Base-by-base conservation (phyloP, 2,113 vertebrate genomes). In the Corapipo altera region DNA sequence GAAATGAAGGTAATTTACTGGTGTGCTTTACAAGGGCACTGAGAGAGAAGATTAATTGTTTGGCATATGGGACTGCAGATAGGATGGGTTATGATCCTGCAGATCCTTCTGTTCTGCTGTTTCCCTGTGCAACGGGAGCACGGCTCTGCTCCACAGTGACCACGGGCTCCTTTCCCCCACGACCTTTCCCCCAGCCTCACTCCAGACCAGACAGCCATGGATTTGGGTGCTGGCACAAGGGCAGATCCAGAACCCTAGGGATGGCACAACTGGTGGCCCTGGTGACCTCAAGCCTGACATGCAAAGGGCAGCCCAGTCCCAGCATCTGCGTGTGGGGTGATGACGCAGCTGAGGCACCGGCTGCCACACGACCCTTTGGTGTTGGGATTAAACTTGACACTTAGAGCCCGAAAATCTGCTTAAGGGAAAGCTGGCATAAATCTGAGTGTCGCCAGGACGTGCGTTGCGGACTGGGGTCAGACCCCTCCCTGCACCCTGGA, bases 101-200 rank as follows among this genome's bases (percentile, higher is more conserved):
- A 62, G 15, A 81, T 30, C 84, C 76, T 49, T 35, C 58, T 75
- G 89, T 20, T 65, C 3, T 6, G 1, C 35, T 21, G 21, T 18
- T 12, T 0, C 23, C 37, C 4, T 3, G 61, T 8, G 6, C 48
- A 8, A 71, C 8, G 2, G 76, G 28, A 39, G 28, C 13, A 1
- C 5, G 1, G 79, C 49, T 67, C 58, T 0, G 1, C 35, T 3
- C 74, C 0, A 0, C 11, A 4, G 71, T 1, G 1, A 11, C 2
- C 0, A 1, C 1, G n/a, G 33, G 35, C 49, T 76, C 54, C 20
- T 75, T 30, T 16, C 2, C 43, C 57, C 28, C 15, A 3, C 20
- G 37, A 19, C 27, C 2, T 7, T 12, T 7, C 49, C 49, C 12
- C 20, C 2, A 3, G 13, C 2, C 2, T 55, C 1, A 0, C 62